phyloP scores from a whole-genome alignment of 2,797 vertebrate species.

The Labroides dimidiatus region DNA sequence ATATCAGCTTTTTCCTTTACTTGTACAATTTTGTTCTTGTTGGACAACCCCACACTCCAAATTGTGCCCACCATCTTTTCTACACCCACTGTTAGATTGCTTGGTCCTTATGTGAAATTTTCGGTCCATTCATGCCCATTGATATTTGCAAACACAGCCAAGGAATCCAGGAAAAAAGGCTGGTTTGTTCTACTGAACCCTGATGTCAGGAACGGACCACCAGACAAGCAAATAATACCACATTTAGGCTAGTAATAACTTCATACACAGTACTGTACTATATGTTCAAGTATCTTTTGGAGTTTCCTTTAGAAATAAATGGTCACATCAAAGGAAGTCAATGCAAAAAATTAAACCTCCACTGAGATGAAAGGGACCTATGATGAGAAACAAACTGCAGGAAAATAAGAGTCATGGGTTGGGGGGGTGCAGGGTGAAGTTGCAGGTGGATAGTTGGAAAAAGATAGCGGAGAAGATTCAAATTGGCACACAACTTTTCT shows the following conservation, averaged over 20 bases:
- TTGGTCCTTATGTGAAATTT: not conserved
- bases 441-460: conserved; percentile 11
- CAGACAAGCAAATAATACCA: conserved; percentile 1
- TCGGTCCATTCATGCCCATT: no score
- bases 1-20: not conserved
- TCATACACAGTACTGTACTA: not conserved
- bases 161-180: no score
- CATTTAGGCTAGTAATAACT: conserved; percentile 12
- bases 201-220: no score
- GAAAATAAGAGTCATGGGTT: not conserved
- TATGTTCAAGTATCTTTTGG: conserved; percentile 1
- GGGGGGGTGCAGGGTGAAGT: not conserved
- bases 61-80: not conserved
- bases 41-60: not conserved
- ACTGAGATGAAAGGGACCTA: conserved; percentile 10
- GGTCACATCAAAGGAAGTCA: conserved; percentile 15
- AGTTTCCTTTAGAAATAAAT: conserved; percentile 34
- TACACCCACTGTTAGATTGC: not conserved
- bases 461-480: conserved; percentile 25
- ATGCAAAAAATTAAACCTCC: conserved; percentile 6
- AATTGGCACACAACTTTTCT: conserved; percentile 18
- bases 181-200: not conserved
- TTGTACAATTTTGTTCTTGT: not conserved
- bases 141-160: no score
- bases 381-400: not conserved